Evolutionary conservation across 2,113 vertebrate species (phyloP), one percentile per base, ranked within the genome.

Genomic region (Cyrtonyx montezumae): DNA sequence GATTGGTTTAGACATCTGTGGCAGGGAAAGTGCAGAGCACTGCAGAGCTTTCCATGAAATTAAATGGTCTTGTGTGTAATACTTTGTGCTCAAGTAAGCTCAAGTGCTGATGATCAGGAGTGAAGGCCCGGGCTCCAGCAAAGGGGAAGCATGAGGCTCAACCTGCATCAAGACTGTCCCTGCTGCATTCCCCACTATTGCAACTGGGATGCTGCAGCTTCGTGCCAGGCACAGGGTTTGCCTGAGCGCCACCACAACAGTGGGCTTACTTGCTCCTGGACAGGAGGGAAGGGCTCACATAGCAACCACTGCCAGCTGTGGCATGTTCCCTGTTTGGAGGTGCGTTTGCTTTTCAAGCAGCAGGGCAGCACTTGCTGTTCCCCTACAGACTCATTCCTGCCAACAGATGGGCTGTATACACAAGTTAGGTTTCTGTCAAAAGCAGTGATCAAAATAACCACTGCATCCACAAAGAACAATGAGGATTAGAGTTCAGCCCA

Each of bases 371-470:
- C 42, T 94, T 18, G 30, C 62, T 22, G 4, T 63, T 73, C 45
- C 79, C 62, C 70, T 48, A 25, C 58, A 8, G n/a, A 61, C 85
- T 69, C 11, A 0, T 63, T 46, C 87, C 77, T 56, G 28, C 32
- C 63, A 92, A 73, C 91, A 95, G 93, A 94, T 94, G 91, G 87
- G 79, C 68, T 73, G 63, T 32, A 1, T 48, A 48, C 45, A 49
- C 67, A 25, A 87, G 84, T 82, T 66, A 11, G 62, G 76, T 78
- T 74, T 91, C 55, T 90, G 71, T 83, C 89, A 93, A 91, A 93
- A 91, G 71, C 79, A 85, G 74, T 71, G 62, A 68, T 86, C 61
- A 21, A 83, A 95, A 87, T 80, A 75, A 85, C 71, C 75, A 13
- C 65, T 59, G 59, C 17, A 2, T 63, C 67, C 48, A 0, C 23